Percentiles rank a stretch among this genome's conserved stretches.
Conservation (phyloP, 2,888 invertebrate species). For the Brachycybe producta region DNA sequence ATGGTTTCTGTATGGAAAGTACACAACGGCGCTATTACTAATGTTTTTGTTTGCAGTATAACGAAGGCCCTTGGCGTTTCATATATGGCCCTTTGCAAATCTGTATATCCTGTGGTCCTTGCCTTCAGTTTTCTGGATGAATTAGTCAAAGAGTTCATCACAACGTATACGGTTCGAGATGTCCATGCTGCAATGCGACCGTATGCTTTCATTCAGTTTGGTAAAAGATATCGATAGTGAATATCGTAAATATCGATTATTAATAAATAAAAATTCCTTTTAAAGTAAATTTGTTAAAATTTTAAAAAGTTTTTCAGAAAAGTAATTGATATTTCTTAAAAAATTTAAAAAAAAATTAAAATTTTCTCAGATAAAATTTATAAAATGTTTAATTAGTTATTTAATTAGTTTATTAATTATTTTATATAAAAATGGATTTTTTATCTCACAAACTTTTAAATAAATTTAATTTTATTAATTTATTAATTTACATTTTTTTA, state of each 20-base stretch:
- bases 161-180: slow-evolving; percentile 30
- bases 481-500: too few species aligned
- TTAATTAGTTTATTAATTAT: too few species aligned
- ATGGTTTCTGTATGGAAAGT: background rate
- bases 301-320: too few species aligned
- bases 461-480: too few species aligned
- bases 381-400: too few species aligned
- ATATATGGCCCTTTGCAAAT: slow-evolving; percentile 34
- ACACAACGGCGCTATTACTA: background rate
- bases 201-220: slow-evolving; percentile 38
- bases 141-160: slow-evolving; percentile 35
- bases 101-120: slow-evolving; percentile 34
- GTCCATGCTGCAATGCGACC: slow-evolving; percentile 33
- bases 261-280: too few species aligned
- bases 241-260: background rate
- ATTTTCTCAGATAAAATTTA: too few species aligned
- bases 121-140: slow-evolving; percentile 38
- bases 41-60: slow-evolving; percentile 26
- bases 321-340: too few species aligned
- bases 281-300: too few species aligned
- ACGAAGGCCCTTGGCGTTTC: slow-evolving; percentile 33
- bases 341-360: too few species aligned
- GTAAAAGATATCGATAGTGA: slow-evolving; percentile 25
- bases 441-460: too few species aligned
- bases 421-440: too few species aligned